Base-by-base conservation (phyloP, 2,888 invertebrate genomes). In the Flexamia atlantica region DNA sequence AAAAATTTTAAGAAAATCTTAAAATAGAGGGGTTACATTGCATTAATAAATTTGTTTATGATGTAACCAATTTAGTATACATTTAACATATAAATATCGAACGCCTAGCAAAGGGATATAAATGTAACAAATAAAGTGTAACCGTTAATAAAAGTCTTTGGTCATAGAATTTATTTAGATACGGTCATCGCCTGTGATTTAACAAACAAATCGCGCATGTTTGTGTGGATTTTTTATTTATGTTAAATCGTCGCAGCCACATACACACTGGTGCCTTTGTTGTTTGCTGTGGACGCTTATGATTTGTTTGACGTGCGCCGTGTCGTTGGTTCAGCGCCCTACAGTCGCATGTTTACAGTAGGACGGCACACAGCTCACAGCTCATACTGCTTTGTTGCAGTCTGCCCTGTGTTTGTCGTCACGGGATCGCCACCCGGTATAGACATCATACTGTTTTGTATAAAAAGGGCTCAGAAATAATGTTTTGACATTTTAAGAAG, bases 341-440 rank as follows among this genome's bases (percentile, higher is more conserved):
- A 17, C 50, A 57, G 64, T 64, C 64, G 17, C 30, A 30, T 64
- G 64, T 64, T 64, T 64, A 64, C 64, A 28, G 53, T 4, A 20
- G 7, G 53, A 23, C 53, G 17, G 7, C 20, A 23, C 53, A 12
- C 53, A 23, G 23, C 23, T 14, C 64, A 64, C 30, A 30, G 1
- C 30, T 4, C 4, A 20, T 23, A 25, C 23, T 4, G 64, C 64
- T 64, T 64, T 64, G 64, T 64, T 53, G 53, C 64, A 64, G 64
- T 2, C 64, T 64, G 23, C 5, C 20, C 57, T 14, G 12, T 57
- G 64, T 64, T 28, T 64, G 64, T 64, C 30, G 64, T 64, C 4
- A 17, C 14, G 10, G 20, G 12, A 23, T 23, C 4, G 10, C 53
- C 23, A 53, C 7, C 5, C 53, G 53, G 10, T 20, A 23, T n/a